These are phyloP conservation scores for Salpingus planirostris DNA, from an alignment of 2,888 invertebrate genomes.

Conservation along the genomic window DNA sequence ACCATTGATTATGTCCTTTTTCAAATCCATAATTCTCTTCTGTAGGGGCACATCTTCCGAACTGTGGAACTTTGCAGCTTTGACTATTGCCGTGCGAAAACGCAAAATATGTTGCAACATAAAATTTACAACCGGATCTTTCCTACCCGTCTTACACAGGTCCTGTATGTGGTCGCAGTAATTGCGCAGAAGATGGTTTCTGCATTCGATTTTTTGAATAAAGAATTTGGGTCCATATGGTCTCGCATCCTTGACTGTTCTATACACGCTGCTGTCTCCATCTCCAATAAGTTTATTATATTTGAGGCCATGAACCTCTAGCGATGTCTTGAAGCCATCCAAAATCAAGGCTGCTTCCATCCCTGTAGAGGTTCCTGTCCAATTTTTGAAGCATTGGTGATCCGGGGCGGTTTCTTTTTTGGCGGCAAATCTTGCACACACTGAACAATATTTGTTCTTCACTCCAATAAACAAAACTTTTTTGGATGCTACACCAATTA, in stretches of 20 bases:
- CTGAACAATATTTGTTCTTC: constrained; percentile 13
- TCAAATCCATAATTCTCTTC: not conserved
- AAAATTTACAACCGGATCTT: too few species aligned
- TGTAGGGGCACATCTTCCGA: too few species aligned
- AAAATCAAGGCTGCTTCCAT: constrained; percentile 15
- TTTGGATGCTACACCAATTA: constrained; percentile 11
- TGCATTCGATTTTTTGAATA: constrained; percentile 14
- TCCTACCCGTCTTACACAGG: too few species aligned
- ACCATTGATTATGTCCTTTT: not conserved
- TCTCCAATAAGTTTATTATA: constrained; percentile 4
- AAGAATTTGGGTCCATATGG: constrained; percentile 7
- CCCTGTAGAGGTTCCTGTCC: constrained; percentile 9
- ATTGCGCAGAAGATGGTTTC: constrained; percentile 13
- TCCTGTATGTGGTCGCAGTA: constrained; percentile 4
- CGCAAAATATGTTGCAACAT: too few species aligned
- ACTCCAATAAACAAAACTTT: constrained; percentile 14
- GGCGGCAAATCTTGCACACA: constrained; percentile 1
- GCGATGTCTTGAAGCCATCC: constrained; percentile 11
- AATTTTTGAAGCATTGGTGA: constrained; percentile 17
- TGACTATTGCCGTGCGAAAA: not conserved
- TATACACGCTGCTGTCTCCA: constrained; percentile 13
- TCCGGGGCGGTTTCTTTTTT: constrained; percentile 3
- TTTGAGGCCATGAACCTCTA: constrained; percentile 10
- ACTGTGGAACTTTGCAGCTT: not conserved
- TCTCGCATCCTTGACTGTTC: constrained; percentile 8